phyloP scores from a whole-genome alignment of 2,888 invertebrate species.

The Spialia ferax region DNA sequence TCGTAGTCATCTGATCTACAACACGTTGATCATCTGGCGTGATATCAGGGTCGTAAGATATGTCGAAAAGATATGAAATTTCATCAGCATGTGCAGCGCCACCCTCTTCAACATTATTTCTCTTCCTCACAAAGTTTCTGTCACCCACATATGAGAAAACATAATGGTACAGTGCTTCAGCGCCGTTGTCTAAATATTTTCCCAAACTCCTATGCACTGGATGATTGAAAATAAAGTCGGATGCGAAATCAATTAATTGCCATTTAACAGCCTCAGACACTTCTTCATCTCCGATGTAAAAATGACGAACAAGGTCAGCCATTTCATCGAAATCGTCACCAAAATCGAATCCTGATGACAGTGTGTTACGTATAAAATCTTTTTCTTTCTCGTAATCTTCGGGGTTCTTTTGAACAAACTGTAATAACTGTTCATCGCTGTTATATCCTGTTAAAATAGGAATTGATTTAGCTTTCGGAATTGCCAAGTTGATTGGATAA shows the following conservation, averaged over 20 bases:
- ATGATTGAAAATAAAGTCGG: slow-evolving; percentile 54
- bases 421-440: slow-evolving; percentile 52
- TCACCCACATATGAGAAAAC: slow-evolving; percentile 55
- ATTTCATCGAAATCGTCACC: slow-evolving; percentile 46
- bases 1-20: slow-evolving; percentile 53
- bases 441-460: slow-evolving; percentile 63
- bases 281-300: slow-evolving; percentile 61
- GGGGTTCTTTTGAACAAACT: slow-evolving; percentile 33
- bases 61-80: slow-evolving; percentile 57
- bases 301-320: slow-evolving; percentile 48
- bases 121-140: slow-evolving; percentile 48
- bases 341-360: slow-evolving; percentile 37
- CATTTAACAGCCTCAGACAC: slow-evolving; percentile 42
- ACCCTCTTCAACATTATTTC: slow-evolving; percentile 40
- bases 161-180: slow-evolving; percentile 52
- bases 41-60: slow-evolving; percentile 40
- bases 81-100: slow-evolving; percentile 59
- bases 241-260: slow-evolving; percentile 50
- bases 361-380: background rate
- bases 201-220: slow-evolving; percentile 52
- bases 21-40: slow-evolving; percentile 50
- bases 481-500: slow-evolving; percentile 52
- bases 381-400: slow-evolving; percentile 11
- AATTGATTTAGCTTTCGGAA: slow-evolving; percentile 55
- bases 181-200: slow-evolving; percentile 50